Evolutionary conservation across 37 sponge, comb jelly and placozoan species (phyloP), one percentile per base, ranked within the genome.

Genomic region (Petrosia ficiformis): DNA sequence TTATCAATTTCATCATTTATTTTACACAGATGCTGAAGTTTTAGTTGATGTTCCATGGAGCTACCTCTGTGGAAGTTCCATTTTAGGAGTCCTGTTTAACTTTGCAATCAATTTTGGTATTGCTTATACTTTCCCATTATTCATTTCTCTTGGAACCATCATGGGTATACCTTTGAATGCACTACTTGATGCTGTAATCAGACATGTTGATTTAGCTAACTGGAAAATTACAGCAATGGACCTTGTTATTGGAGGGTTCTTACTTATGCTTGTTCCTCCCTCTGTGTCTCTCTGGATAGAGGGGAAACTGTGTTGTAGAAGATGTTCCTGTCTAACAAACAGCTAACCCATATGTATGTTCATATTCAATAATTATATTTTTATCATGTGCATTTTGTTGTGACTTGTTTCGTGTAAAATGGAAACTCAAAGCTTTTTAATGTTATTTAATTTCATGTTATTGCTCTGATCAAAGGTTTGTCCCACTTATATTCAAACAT

Each of bases 81-180:
- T 56, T 26, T 73, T 88, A 14, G 70, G 82, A 0, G 61, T 90
- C 8, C 39, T 88, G 19, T 95, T 95, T 59, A 91, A 95, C 44
- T 95, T 95, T 59, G 63, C 76, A 60, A 91, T 95, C 69, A 91
- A 90, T 70, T 95, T 95, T 81, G 95, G 95, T 1, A 91, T 95
- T 64, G 93, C 93, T 11, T 95, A 83, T 69, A 95, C 95, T 6
- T 95, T 83, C 60, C 95, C 95, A 0, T 74, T 95, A 22, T 95
- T 95, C 69, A 95, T 95, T 58, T 95, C 95, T 1, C 70, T 95
- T 25, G 95, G 95, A 3, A 95, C 95, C 28, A 65, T 95, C 2
- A 71, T 95, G 39, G 95, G 95, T 0, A 91, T 95, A 25, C 95
- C 95, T 10, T 10, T 95, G 6, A 95, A 88, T 91, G 95, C 95